Evolutionary conservation across 2,888 invertebrate genomes (phyloP).

Genomic region (Amblyteles armatorius): DNA sequence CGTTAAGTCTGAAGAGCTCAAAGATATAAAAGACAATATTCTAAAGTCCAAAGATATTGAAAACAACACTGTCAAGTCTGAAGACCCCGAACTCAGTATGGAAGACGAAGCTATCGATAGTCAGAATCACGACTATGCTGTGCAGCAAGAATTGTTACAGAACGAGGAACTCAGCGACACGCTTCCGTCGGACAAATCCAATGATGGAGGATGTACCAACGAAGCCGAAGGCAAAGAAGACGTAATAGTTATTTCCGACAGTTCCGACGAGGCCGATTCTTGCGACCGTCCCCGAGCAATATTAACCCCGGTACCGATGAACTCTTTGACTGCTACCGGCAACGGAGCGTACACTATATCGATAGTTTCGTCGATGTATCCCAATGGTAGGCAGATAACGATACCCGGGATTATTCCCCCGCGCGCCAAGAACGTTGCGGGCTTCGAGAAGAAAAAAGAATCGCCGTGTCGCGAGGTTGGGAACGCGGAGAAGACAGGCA

Average conservation of each 20-base stretch:
- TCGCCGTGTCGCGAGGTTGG: neutral
- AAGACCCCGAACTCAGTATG: neutral
- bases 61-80: neutral
- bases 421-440: neutral
- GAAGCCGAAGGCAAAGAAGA: neutral
- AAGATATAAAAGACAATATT: neutral
- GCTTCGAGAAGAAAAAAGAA: neutral
- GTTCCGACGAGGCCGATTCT: conserved; percentile 47
- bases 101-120: conserved; percentile 19
- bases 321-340: neutral
- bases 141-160: neutral
- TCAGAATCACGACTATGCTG: neutral
- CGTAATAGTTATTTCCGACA: conserved; percentile 61
- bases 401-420: neutral
- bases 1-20: neutral
- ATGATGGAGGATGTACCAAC: neutral
- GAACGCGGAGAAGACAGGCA: neutral
- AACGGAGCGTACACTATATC: neutral
- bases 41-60: neutral
- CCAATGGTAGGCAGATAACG: neutral
- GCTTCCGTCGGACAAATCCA: neutral
- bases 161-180: neutral
- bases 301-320: neutral
- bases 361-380: neutral
- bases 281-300: neutral